These are phyloP conservation scores for Myotis yumanensis DNA, from an alignment of 2,113 vertebrate genomes.

Conservation along the genomic window DNA sequence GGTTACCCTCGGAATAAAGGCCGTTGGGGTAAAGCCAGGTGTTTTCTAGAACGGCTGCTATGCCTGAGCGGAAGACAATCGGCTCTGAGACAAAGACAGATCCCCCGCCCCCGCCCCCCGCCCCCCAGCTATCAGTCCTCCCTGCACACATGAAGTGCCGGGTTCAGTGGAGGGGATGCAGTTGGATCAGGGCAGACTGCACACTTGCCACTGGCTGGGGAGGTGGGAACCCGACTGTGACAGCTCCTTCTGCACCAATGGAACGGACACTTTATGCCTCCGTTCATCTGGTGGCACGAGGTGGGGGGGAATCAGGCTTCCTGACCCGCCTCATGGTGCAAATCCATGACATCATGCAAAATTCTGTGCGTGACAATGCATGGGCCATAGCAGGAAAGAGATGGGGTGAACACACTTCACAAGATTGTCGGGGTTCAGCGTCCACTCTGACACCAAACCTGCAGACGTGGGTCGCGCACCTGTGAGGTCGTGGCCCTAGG, in stretches of 20 bases:
- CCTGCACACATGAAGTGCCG: background rate
- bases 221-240: background rate
- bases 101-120: too few species aligned
- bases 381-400: background rate
- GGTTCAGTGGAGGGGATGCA: fast-evolving
- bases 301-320: fast-evolving
- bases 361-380: background rate
- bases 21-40: background rate
- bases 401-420: background rate
- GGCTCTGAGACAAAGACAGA: background rate
- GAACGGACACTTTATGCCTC: background rate
- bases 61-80: too few species aligned
- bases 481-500: fast-evolving
- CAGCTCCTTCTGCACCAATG: fast-evolving
- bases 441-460: background rate
- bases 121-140: too few species aligned
- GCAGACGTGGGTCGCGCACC: fast-evolving
- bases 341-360: background rate
- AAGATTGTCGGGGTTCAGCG: background rate
- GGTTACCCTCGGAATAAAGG: background rate
- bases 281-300: background rate
- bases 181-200: background rate
- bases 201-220: background rate
- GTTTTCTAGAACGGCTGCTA: background rate
- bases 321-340: background rate